Percentiles rank a stretch among this genome's conserved stretches.
Conservation (phyloP, 1,140 invertebrate genomes). For the Cepaea nemoralis region DNA sequence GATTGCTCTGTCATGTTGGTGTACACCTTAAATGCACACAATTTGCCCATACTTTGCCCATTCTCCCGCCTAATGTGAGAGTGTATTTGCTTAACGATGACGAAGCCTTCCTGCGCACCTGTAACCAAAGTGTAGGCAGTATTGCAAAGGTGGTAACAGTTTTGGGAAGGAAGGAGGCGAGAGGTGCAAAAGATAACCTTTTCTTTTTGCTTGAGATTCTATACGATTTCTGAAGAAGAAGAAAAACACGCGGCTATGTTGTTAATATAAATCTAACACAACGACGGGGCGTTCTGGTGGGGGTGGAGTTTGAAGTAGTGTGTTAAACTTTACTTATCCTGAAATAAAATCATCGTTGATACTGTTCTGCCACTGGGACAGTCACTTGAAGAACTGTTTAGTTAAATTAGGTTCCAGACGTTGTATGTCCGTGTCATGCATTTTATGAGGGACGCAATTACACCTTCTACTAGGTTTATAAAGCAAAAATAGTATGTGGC, state of each 20-base stretch:
- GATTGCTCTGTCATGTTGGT: not conserved
- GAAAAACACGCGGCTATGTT: no score
- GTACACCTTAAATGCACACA: constrained; percentile 15
- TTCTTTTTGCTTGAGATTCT: not conserved
- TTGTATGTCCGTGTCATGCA: not conserved
- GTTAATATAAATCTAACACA: not conserved
- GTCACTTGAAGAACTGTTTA: not conserved
- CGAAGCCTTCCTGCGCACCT: not conserved
- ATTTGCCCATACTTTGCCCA: not conserved
- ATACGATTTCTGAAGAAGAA: not conserved
- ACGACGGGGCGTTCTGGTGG: not conserved
- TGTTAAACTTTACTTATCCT: not conserved
- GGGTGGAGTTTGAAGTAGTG: not conserved
- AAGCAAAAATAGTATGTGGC: not conserved
- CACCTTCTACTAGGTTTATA: not conserved
- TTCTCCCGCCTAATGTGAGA: not conserved
- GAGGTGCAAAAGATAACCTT: not conserved
- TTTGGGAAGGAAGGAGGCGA: not conserved
- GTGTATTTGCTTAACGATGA: constrained; percentile 3
- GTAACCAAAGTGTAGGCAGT: not conserved
- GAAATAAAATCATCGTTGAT: not conserved
- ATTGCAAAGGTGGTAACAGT: not conserved
- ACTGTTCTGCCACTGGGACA: not conserved
- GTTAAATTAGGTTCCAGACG: not conserved
- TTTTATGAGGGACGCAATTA: not conserved